Base-by-base conservation (phyloP, 2,888 invertebrate species). In the Falcaria lacertinaria region DNA sequence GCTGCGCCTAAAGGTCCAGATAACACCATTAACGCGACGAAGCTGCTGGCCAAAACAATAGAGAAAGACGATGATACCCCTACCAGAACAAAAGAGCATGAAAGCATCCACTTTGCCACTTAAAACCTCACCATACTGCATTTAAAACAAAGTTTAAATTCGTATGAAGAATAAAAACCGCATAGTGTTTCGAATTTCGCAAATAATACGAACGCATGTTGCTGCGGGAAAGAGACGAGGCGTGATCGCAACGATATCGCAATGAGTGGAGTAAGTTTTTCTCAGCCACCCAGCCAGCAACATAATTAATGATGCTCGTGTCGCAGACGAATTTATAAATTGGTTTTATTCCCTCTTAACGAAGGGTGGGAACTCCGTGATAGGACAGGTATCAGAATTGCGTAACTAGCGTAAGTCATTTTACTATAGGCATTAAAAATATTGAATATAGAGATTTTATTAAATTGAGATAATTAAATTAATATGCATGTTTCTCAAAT, bases 221-320 rank as follows among this genome's bases (percentile, higher is more conserved):
- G 51, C 65, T 48, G 87, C 73, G 74, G 54, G 75, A 87, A 69
- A 70, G 72, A 71, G 84, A 87, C 68, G 60, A 74, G 57, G 60
- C 51, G 70, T 68, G 89, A 89, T 88, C 73, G 80, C 66, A 80
- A 74, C 70, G 88, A 88, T 89, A 89, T 79, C 77, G 72, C 75
- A 88, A 88, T 89, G 88, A 88, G 88, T 85, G 83, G 82, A 88
- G 87, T 85, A 83, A 85, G 84, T 81, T 87, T 88, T 87, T 88
- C 88, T 83, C 81, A 89, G 86, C 89, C 89, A 89, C 89, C 88
- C 88, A 89, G 82, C 81, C 87, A 86, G 89, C 89, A 89, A 89
- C 89, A 89, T 89, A 89, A 89, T 89, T 89, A 89, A 89, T 89
- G 89, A 80, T 70, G 76, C 74, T 82, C 83, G 85, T 83, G 86